Evolutionary conservation across 2,888 invertebrate species (phyloP).

Genomic region (Malthinus flaveolus): DNA sequence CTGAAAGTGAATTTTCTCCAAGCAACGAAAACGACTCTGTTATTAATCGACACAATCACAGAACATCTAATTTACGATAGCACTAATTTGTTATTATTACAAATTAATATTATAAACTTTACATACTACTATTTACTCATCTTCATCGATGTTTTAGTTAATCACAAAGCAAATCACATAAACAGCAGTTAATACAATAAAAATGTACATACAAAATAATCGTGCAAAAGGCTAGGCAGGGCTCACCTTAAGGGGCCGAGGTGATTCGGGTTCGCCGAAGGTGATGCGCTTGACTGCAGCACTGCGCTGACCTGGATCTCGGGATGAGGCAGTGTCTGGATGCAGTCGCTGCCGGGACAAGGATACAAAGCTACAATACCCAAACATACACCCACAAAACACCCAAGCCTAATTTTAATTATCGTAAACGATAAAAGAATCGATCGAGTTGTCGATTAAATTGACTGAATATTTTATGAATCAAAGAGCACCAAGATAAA

Average conservation of each 20-base stretch:
- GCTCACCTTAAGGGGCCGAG: slow-evolving; percentile 53
- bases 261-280: slow-evolving; percentile 49
- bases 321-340: slow-evolving; percentile 50
- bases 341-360: slow-evolving; percentile 53
- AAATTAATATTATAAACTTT: too few relatives aligned
- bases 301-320: slow-evolving; percentile 49
- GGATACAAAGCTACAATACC: slow-evolving; percentile 52
- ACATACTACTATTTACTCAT: too few relatives aligned
- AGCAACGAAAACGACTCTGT: too few relatives aligned
- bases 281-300: slow-evolving; percentile 58
- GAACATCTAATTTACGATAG: too few relatives aligned
- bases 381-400: slow-evolving; percentile 46
- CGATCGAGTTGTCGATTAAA: not conserved
- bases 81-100: too few relatives aligned
- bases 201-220: slow-evolving; percentile 17
- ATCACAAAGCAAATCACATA: slow-evolving; percentile 4
- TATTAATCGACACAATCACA: too few relatives aligned
- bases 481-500: slow-evolving; percentile 23
- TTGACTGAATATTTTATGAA: slow-evolving; percentile 11
- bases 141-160: not conserved
- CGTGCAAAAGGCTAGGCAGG: slow-evolving; percentile 35
- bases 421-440: slow-evolving; percentile 3
- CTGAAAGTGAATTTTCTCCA: too few relatives aligned
- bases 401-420: slow-evolving; percentile 44
- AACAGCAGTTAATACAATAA: slow-evolving; percentile 11